Base-by-base conservation (phyloP, 1,140 invertebrate genomes). In the Euura lappo region DNA sequence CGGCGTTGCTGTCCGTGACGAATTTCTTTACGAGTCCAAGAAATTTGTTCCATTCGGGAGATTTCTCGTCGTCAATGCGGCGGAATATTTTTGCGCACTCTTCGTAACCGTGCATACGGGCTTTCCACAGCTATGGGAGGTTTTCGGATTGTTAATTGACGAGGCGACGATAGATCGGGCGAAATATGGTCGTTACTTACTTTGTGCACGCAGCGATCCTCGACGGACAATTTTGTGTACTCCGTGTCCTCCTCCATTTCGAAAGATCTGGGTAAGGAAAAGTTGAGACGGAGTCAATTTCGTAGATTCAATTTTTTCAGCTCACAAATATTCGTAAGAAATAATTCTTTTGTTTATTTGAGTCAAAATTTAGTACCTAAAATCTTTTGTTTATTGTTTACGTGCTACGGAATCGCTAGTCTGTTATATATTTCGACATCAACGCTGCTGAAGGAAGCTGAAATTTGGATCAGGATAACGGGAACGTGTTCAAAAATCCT, bases 1-100 rank as follows among this genome's bases (percentile, higher is more conserved):
- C 92, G 51, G 94, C 97, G 94, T 99, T 99, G 73, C 93, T 97
- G 83, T 99, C 98, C 5, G 92, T 89, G 0, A 99, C 96, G 91
- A 99, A 97, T 86, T 99, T 99, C 83, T 98, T 98, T 47, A 99
- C 91, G n/a, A 98, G 87, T 4, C 94, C 93, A 2, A 95, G 86
- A 88, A 94, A 99, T 86, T 97, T 98, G 72, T 91, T 93, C 91
- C 97, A 99, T 83, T 99, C 97, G 2, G 95, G 92, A 67, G 94
- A 94, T 83, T 98, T 98, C 82, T 98, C 96, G 88, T 98, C 96
- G 74, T 94, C 93, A 74, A 95, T 93, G 77, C 93, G 91, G 67
- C 92, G 90, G 88, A 99, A 98, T 6, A 95, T 88, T 84, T 98
- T 98, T 4, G 93, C 91, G 0, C 96, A 94, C 85, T 98, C 96